Evolutionary conservation across 2,888 invertebrate species (phyloP).

Genomic region (Erynnis tages): DNA sequence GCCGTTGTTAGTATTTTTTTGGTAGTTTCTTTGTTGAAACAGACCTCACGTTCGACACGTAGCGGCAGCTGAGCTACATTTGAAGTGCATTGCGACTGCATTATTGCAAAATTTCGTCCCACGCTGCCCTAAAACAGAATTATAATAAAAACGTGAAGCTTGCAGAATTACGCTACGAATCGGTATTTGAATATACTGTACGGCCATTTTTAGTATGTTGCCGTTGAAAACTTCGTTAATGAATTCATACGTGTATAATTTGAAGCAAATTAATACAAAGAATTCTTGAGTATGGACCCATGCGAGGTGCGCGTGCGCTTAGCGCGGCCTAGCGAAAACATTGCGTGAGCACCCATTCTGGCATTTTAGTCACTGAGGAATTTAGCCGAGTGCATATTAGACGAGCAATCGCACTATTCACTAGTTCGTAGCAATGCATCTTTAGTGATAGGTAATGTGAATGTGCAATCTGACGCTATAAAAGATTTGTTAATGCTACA

Average conservation of each 20-base stretch:
- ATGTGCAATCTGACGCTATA: neutral
- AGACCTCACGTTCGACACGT: neutral
- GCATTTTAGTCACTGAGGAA: slow-evolving; percentile 37
- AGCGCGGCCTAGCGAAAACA: slow-evolving; percentile 42
- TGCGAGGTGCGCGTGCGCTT: slow-evolving; percentile 41
- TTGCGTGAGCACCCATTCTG: slow-evolving; percentile 44
- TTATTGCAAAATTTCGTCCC: neutral
- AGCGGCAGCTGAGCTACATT: neutral
- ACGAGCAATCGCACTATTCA: slow-evolving; percentile 3
- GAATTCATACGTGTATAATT: slow-evolving; percentile 37
- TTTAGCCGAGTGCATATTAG: slow-evolving; percentile 28
- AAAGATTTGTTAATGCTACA: too few relatives aligned
- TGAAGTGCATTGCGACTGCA: neutral
- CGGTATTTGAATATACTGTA: neutral
- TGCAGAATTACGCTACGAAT: neutral
- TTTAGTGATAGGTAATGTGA: neutral
- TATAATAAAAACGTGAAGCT: neutral
- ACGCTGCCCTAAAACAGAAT: neutral
- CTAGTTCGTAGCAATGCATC: slow-evolving; percentile 9
- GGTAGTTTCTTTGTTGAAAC: slow-evolving; percentile 19
- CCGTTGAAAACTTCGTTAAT: slow-evolving; percentile 33
- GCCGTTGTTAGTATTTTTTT: slow-evolving; percentile 30
- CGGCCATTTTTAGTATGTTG: slow-evolving; percentile 10
- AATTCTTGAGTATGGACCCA: slow-evolving; percentile 37
- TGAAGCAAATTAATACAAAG: slow-evolving; percentile 40